Percentiles rank a stretch among this genome's conserved stretches.
Conservation (phyloP, 2,797 vertebrate species). For the Cuculus canorus region DNA sequence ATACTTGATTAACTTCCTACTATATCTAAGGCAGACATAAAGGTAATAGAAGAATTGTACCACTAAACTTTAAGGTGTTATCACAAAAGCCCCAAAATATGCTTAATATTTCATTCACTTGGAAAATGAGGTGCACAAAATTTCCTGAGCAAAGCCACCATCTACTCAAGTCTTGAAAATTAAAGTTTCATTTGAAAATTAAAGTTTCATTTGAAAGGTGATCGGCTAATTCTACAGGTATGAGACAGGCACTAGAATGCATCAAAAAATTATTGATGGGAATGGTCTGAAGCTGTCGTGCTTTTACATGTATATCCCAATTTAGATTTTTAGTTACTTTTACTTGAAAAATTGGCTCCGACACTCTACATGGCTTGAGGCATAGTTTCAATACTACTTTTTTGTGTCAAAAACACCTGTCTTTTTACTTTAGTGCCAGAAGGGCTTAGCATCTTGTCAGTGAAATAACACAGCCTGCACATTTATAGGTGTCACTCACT, state of each 20-base stretch:
- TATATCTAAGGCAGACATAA: conserved; percentile 56
- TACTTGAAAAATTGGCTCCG: conserved; percentile 70
- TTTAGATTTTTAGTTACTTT: conserved; percentile 71
- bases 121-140: conserved; percentile 16
- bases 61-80: neutral
- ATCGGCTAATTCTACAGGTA: conserved; percentile 9
- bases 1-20: conserved; percentile 54
- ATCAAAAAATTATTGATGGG: neutral
- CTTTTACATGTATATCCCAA: conserved; percentile 30
- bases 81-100: neutral
- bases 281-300: conserved; percentile 35
- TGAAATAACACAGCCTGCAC: conserved; percentile 76
- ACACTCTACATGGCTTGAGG: conserved; percentile 67
- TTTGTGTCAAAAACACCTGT: conserved; percentile 76
- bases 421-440: conserved; percentile 77
- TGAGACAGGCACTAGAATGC: conserved; percentile 21
- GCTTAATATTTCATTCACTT: conserved; percentile 32
- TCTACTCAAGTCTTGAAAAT: conserved; percentile 16
- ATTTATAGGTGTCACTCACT: conserved; percentile 81
- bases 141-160: conserved; percentile 21
- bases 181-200: conserved; percentile 35
- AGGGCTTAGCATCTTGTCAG: conserved; percentile 80
- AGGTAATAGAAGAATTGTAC: conserved; percentile 40
- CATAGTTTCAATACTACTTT: conserved; percentile 71
- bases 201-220: conserved; percentile 1